A percentile compares a stretch with the other conserved stretches of the same genome.
Evolutionary conservation across 2,797 vertebrate species (phyloP).

Genomic region (Siniperca obscura): DNA sequence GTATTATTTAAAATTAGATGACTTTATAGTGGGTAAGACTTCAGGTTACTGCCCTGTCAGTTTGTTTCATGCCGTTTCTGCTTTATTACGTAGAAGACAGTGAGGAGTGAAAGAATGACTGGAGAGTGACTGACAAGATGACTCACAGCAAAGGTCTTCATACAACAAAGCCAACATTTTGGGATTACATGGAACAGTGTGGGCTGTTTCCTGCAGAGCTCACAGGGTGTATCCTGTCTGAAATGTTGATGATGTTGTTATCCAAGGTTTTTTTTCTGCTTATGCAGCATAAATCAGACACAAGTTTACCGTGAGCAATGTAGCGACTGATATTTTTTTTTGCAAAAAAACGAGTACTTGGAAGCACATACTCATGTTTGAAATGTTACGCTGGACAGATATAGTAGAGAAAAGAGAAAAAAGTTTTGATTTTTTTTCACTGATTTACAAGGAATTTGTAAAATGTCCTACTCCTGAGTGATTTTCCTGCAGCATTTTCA

Average conservation of each 20-base stretch:
- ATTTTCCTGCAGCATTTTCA: neutral
- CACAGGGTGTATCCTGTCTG: conserved; percentile 35
- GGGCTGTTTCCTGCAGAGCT: conserved; percentile 19
- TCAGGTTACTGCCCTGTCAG: conserved; percentile 36
- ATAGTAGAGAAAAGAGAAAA: neutral
- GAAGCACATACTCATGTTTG: neutral
- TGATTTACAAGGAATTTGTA: neutral
- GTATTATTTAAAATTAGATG: conserved; percentile 42
- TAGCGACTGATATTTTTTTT: conserved; percentile 13
- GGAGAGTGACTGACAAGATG: conserved; percentile 24
- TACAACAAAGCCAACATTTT: conserved; percentile 22
- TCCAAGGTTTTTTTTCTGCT: conserved; percentile 47
- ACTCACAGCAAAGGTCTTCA: conserved; percentile 22
- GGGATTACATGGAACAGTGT: conserved; percentile 12
- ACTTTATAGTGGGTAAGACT: neutral
- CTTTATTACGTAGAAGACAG: conserved; percentile 12
- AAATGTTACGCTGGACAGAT: neutral
- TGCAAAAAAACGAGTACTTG: conserved; percentile 1
- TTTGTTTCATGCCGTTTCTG: conserved; percentile 35
- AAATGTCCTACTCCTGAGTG: neutral
- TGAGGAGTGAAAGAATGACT: conserved; percentile 15
- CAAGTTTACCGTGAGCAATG: conserved; percentile 31
- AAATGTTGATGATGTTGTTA: conserved; percentile 48
- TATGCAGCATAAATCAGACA: conserved; percentile 31
- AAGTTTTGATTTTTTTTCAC: neutral